phyloP scores from a whole-genome alignment of 2,113 vertebrate genomes.

The Oryzias curvinotus region DNA sequence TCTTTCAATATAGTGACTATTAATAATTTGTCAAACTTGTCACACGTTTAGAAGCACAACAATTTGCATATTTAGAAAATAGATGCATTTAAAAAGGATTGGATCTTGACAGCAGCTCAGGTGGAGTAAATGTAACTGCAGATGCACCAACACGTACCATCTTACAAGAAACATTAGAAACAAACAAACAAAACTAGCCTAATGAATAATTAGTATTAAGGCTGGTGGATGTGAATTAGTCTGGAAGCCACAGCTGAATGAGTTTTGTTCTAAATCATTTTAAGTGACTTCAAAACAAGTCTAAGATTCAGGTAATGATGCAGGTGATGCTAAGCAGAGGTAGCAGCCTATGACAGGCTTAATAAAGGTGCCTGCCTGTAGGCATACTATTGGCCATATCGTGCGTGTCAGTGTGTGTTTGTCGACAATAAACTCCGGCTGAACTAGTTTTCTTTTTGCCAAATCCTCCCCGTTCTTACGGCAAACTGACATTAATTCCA shows the following conservation, averaged over 20 bases:
- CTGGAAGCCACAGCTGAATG: not conserved
- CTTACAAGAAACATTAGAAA: no score
- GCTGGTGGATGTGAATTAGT: not conserved
- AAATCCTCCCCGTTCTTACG: slow-evolving; percentile 39
- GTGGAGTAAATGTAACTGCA: no score
- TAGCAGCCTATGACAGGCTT: not conserved
- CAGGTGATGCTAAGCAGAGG: not conserved
- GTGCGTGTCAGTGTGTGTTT: not conserved
- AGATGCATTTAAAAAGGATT: no score
- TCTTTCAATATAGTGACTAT: no score
- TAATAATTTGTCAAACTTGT: no score
- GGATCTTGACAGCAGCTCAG: no score
- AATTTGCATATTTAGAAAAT: no score
- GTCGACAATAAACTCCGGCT: slow-evolving; percentile 59
- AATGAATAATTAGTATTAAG: not conserved
- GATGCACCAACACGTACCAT: no score
- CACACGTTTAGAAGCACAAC: no score
- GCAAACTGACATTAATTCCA: slow-evolving; percentile 26
- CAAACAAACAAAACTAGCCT: not conserved
- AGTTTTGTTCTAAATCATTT: not conserved
- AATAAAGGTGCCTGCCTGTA: not conserved
- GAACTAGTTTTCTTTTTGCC: slow-evolving; percentile 62
- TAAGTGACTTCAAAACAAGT: not conserved
- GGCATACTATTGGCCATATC: slow-evolving; percentile 7
- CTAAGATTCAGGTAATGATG: not conserved